Percentiles rank a stretch among this genome's conserved stretches.
Evolutionary conservation across 2,888 invertebrate species (phyloP).

Genomic region (Abscondita cerata): DNA sequence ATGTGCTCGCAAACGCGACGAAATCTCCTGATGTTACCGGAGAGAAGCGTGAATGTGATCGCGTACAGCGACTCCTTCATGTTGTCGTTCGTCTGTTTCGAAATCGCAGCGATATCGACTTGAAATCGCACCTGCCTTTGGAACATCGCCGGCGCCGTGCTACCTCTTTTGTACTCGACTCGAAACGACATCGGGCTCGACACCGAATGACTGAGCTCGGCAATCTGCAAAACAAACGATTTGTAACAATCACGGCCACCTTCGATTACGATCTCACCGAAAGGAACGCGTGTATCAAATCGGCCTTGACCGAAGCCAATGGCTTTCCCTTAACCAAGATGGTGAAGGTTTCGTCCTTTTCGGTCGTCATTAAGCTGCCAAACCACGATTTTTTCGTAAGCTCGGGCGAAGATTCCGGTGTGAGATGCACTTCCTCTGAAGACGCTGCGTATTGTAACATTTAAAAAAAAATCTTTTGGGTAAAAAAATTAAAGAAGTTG

Average conservation of each 20-base stretch:
- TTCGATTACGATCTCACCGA: conserved; percentile 89
- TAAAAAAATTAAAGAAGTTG: no score
- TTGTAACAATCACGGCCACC: no score
- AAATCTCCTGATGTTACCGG: conserved; percentile 96
- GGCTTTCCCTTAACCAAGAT: conserved; percentile 96
- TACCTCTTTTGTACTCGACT: conserved; percentile 95
- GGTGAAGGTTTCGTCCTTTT: conserved; percentile 96
- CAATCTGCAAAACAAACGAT: conserved; percentile 89
- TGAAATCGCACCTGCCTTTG: conserved; percentile 96
- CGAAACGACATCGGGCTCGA: conserved; percentile 97
- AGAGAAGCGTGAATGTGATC: conserved; percentile 91
- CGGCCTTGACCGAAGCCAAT: conserved; percentile 95
- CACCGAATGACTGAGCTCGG: conserved; percentile 97
- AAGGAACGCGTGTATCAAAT: conserved; percentile 96
- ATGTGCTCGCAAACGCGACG: conserved; percentile 96
- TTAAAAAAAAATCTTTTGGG: no score
- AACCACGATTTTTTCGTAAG: conserved; percentile 99
- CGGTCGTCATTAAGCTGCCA: conserved; percentile 95
- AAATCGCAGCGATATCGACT: conserved; percentile 85
- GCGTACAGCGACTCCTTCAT: conserved; percentile 83
- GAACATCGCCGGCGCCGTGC: conserved; percentile 95
- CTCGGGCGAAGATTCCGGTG: conserved; percentile 95
- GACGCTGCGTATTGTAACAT: no score
- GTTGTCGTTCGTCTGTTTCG: conserved; percentile 77
- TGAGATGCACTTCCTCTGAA: conserved; percentile 89